These are phyloP conservation scores for Diabrotica undecimpunctata DNA, from an alignment of 1,140 invertebrate species.

Conservation along the genomic window DNA sequence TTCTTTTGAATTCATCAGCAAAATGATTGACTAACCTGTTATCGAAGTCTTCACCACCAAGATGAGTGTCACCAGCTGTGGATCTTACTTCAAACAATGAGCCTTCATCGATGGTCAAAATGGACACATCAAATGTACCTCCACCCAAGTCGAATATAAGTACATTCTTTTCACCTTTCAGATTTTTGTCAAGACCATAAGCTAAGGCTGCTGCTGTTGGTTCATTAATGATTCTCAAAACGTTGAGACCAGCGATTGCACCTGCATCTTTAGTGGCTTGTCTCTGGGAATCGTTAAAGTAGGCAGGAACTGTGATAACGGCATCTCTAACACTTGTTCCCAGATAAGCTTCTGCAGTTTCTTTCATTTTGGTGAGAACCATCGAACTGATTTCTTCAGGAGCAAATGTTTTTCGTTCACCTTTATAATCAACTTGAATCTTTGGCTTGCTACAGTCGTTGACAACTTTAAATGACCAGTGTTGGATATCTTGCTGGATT, in stretches of 20 bases:
- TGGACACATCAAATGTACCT: constrained; percentile 65
- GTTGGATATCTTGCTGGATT: constrained; percentile 51
- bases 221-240: constrained; percentile 55
- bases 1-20: constrained; percentile 51
- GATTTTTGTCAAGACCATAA: constrained; percentile 70
- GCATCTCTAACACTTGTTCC: constrained; percentile 36
- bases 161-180: constrained; percentile 51
- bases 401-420: constrained; percentile 50
- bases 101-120: constrained; percentile 68
- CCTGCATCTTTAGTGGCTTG: constrained; percentile 67
- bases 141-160: constrained; percentile 56
- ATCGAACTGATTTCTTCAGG: constrained; percentile 55
- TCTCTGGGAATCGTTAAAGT: constrained; percentile 65
- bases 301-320: constrained; percentile 48
- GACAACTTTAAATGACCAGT: constrained; percentile 52
- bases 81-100: constrained; percentile 66
- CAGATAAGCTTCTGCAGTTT: constrained; percentile 65
- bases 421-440: constrained; percentile 70
- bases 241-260: constrained; percentile 59
- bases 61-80: constrained; percentile 58
- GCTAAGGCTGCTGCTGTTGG: constrained; percentile 74
- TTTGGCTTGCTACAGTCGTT: constrained; percentile 54
- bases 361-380: constrained; percentile 88
- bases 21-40: constrained; percentile 69
- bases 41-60: constrained; percentile 76